phyloP scores from a whole-genome alignment of 23 tunicate genomes.

The Diplosoma virens region DNA sequence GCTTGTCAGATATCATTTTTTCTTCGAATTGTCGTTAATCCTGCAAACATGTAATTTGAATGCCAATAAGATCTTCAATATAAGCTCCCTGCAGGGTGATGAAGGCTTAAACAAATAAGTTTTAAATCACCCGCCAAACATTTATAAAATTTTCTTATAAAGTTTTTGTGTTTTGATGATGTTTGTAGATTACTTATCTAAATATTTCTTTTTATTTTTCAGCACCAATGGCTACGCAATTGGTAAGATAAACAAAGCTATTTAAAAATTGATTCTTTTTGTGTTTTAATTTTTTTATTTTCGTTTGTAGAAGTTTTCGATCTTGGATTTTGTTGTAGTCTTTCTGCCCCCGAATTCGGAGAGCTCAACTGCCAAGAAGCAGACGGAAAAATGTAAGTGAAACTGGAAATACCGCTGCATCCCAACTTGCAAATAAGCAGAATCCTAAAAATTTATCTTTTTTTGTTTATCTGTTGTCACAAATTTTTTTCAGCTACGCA shows the following conservation, averaged over 20 bases:
- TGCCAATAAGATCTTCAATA: too few species aligned
- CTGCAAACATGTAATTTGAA: too few species aligned
- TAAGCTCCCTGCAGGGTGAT: too few species aligned
- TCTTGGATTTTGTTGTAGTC: slow-evolving; percentile 60
- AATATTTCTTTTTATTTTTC: slow-evolving; percentile 22
- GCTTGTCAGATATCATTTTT: too few species aligned
- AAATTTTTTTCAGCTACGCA: too few species aligned
- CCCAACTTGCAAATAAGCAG: neutral
- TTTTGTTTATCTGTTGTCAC: too few species aligned
- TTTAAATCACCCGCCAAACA: too few species aligned
- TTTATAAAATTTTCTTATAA: too few species aligned
- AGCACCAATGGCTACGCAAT: slow-evolving; percentile 56
- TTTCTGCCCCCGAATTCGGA: slow-evolving; percentile 46
- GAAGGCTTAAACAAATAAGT: too few species aligned
- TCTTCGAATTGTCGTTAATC: too few species aligned
- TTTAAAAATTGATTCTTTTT: neutral
- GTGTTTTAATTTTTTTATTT: neutral
- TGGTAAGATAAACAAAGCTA: slow-evolving; percentile 19
- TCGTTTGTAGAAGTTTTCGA: slow-evolving; percentile 54
- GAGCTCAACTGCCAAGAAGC: slow-evolving; percentile 48
- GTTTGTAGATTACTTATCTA: neutral
- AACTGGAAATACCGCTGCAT: too few species aligned
- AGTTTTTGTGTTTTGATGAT: neutral
- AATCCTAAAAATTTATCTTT: too few species aligned
- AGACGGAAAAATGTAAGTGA: slow-evolving; percentile 62